These are phyloP conservation scores for Thamnaconus septentrionalis DNA, from an alignment of 2,113 vertebrate species.

Conservation along the genomic window DNA sequence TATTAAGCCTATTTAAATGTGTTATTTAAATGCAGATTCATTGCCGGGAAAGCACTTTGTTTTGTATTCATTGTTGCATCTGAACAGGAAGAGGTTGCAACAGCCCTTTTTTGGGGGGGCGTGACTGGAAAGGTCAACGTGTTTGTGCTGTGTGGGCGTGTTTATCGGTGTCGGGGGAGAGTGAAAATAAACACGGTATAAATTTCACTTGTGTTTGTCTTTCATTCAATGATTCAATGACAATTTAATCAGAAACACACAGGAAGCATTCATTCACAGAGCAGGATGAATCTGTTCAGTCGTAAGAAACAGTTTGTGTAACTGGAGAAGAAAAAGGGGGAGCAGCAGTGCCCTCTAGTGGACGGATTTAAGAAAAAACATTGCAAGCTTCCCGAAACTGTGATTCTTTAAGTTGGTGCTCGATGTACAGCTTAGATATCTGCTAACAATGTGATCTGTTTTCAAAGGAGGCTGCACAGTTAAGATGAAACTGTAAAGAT, in stretches of 20 bases:
- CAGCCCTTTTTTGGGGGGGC: neutral
- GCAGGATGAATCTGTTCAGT: too few species aligned
- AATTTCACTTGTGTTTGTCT: slow-evolving; percentile 8
- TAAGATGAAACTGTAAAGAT: too few species aligned
- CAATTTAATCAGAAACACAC: neutral
- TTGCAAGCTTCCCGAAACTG: too few species aligned
- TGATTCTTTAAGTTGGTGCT: too few species aligned
- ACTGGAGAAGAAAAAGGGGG: neutral
- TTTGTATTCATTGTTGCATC: slow-evolving; percentile 7
- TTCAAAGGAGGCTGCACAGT: too few species aligned
- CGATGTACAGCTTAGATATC: too few species aligned
- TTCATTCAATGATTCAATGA: neutral
- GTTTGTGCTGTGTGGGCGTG: slow-evolving; percentile 24
- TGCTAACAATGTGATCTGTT: too few species aligned
- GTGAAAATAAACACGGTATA: slow-evolving; percentile 28
- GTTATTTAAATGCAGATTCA: slow-evolving; percentile 17
- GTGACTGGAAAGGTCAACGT: neutral
- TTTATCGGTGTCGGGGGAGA: neutral
- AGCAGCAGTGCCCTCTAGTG: slow-evolving; percentile 42
- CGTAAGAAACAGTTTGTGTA: too few species aligned
- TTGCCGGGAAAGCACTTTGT: neutral
- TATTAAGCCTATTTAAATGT: slow-evolving; percentile 31
- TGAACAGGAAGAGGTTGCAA: neutral
- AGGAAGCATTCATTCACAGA: too few species aligned
- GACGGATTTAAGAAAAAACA: slow-evolving; percentile 1